phyloP scores from a whole-genome alignment of 2,797 vertebrate genomes.

The Gymnothorax reevesii region DNA sequence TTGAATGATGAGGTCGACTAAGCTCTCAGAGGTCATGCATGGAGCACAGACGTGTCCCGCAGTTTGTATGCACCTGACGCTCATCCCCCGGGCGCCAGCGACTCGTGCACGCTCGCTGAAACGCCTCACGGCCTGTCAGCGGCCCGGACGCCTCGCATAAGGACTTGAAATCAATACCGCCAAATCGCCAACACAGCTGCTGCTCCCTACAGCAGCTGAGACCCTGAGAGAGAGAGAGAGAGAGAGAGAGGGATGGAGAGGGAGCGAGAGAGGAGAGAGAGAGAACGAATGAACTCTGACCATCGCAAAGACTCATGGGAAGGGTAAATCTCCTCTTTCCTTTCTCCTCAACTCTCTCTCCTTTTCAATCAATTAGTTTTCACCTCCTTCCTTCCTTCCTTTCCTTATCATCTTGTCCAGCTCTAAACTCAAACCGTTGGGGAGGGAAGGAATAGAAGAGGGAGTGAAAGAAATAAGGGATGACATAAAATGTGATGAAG shows the following conservation, averaged over 20 bases:
- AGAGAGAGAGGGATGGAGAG: no score
- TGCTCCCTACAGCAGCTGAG: conserved; percentile 59
- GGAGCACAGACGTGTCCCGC: neutral
- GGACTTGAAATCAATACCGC: conserved; percentile 71
- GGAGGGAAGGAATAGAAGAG: no score
- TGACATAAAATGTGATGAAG: no score
- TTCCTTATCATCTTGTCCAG: neutral
- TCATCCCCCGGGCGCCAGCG: conserved; percentile 63
- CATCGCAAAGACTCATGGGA: neutral
- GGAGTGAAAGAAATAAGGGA: no score
- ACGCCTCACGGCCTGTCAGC: conserved; percentile 54
- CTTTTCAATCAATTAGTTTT: no score
- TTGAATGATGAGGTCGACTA: no score
- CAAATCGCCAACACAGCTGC: conserved; percentile 70
- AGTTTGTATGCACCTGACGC: neutral
- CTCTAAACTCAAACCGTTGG: neutral
- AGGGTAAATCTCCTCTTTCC: conserved; percentile 28
- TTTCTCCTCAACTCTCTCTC: conserved; percentile 29
- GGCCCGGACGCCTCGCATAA: neutral
- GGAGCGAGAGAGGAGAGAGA: no score
- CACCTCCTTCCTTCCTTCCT: neutral
- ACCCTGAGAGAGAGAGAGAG: neutral
- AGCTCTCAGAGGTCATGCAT: neutral
- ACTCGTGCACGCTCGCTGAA: conserved; percentile 74
- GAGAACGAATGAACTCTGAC: neutral